A percentile compares a stretch with the other conserved stretches of the same genome.
phyloP scores from a whole-genome alignment of 2,797 vertebrate species.

The Ctenochaetus hawaiiensis region DNA sequence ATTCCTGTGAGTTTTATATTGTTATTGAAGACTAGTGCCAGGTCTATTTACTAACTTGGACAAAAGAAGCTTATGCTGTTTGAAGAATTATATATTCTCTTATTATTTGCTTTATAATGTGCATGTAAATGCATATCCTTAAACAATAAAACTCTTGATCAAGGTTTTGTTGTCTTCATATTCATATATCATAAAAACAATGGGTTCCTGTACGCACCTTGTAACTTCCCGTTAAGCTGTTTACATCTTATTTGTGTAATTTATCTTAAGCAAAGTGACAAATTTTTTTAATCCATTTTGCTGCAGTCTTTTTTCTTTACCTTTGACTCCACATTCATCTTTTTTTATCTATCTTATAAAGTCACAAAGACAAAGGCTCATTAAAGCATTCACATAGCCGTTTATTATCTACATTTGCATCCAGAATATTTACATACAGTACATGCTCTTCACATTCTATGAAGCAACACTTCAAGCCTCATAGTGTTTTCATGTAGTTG shows the following conservation, averaged over 20 bases:
- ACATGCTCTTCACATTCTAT: conserved; percentile 74
- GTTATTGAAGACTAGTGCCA: conserved; percentile 87
- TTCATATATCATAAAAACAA: neutral
- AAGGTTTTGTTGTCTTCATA: conserved; percentile 28
- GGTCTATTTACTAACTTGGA: conserved; percentile 83
- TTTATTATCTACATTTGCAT: conserved; percentile 79
- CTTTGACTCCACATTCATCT: neutral
- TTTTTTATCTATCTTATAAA: neutral
- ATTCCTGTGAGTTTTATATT: conserved; percentile 68
- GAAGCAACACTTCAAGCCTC: conserved; percentile 48
- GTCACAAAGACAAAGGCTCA: conserved; percentile 13
- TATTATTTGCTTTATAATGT: conserved; percentile 89
- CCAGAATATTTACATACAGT: conserved; percentile 78
- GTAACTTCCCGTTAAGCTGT: neutral
- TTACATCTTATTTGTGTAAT: too few species aligned
- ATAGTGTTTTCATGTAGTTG: conserved; percentile 20
- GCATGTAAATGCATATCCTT: conserved; percentile 93
- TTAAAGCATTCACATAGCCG: conserved; percentile 47
- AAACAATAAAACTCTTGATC: conserved; percentile 86
- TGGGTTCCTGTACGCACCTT: neutral
- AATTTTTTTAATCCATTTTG: neutral
- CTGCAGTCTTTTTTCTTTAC: neutral
- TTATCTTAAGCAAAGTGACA: neutral
- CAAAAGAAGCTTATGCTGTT: conserved; percentile 86
- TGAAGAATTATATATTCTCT: conserved; percentile 89